A percentile compares a stretch with the other conserved stretches of the same genome.
These are phyloP conservation scores for Trichogramma pretiosum DNA, from an alignment of 1,140 invertebrate species.

Conservation along the genomic window DNA sequence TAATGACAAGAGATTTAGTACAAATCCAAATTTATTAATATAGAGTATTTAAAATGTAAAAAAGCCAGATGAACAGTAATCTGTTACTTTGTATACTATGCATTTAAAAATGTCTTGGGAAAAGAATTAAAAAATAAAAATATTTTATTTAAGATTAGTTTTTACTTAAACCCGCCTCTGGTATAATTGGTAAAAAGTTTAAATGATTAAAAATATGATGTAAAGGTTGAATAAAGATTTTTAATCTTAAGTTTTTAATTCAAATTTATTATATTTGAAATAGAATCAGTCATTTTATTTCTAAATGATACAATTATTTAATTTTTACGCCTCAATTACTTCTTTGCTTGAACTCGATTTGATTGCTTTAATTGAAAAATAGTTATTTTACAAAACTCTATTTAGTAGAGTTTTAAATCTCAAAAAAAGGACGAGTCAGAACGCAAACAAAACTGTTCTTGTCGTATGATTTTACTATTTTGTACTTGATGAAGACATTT, in stretches of 20 bases:
- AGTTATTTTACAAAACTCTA: constrained; percentile 7
- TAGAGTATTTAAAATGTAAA: constrained; percentile 20
- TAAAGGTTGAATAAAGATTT: too few relatives aligned
- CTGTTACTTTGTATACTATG: constrained; percentile 25
- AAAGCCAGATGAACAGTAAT: not conserved
- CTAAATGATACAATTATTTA: constrained; percentile 12
- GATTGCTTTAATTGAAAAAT: not conserved
- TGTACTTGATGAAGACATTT: constrained; percentile 3
- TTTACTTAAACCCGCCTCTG: constrained; percentile 12
- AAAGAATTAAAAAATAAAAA: constrained; percentile 17
- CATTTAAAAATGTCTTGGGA: constrained; percentile 25
- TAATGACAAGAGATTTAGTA: constrained; percentile 25
- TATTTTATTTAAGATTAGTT: constrained; percentile 1
- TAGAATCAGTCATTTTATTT: constrained; percentile 14
- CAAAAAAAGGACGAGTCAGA: not conserved
- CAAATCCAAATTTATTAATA: constrained; percentile 28
- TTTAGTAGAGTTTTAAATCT: constrained; percentile 6
- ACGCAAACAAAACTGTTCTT: constrained; percentile 10
- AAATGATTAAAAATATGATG: too few relatives aligned
- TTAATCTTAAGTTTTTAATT: too few relatives aligned
- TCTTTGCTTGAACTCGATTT: not conserved
- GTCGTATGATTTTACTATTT: constrained; percentile 6
- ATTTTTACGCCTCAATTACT: constrained; percentile 7
- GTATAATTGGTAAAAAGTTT: too few relatives aligned
- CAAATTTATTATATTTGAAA: constrained; percentile 19